These are phyloP conservation scores for Podarcis cretensis DNA, from an alignment of 2,113 vertebrate species.

Conservation along the genomic window DNA sequence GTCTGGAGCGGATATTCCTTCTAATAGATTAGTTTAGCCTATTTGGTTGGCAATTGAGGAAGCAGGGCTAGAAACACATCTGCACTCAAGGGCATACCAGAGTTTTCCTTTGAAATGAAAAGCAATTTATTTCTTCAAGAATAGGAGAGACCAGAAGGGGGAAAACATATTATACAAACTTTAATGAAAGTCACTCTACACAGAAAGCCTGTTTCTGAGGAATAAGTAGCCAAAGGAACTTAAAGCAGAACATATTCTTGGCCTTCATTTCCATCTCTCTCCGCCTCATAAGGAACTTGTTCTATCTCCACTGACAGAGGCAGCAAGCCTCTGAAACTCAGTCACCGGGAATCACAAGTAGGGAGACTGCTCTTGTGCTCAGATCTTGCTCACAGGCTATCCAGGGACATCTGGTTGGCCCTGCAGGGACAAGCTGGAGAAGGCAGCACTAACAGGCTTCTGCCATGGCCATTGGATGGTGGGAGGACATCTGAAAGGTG, in stretches of 20 bases:
- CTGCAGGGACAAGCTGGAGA: no score
- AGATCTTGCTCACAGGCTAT: no score
- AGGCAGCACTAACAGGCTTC: no score
- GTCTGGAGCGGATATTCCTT: not conserved
- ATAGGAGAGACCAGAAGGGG: not conserved
- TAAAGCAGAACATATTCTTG: not conserved
- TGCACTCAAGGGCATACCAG: not conserved
- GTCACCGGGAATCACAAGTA: no score
- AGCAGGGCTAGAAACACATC: not conserved
- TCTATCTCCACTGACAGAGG: no score
- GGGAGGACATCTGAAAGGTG: no score
- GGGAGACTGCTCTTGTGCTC: no score
- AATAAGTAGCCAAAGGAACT: not conserved
- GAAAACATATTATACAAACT: not conserved
- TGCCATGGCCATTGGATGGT: no score
- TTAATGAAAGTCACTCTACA: not conserved
- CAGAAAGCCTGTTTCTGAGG: not conserved
- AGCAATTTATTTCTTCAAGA: not conserved
- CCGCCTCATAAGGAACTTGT: not conserved
- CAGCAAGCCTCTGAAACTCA: no score
- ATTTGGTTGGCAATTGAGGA: not conserved
- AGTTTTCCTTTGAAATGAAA: constrained; percentile 1
- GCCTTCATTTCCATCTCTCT: not conserved
- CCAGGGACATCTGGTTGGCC: no score
- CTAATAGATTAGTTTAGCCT: not conserved